Conservation (phyloP, 2,888 invertebrate genomes). For the Drosophila pseudotalamancana region DNA sequence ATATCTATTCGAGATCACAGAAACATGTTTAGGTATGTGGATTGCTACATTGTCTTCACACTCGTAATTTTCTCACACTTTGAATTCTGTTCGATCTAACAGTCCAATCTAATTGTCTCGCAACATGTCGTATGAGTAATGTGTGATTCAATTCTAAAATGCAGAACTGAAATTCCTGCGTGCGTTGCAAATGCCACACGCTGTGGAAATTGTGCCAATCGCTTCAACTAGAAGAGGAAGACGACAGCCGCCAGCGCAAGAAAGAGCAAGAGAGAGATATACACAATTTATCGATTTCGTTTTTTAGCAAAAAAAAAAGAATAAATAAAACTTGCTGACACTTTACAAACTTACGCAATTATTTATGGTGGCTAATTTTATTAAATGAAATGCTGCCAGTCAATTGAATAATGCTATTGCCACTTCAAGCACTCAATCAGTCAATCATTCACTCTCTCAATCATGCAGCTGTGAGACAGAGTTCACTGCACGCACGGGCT, state of each 20-base stretch:
- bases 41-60: too few species aligned
- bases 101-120: slow-evolving; percentile 8
- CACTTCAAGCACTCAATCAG: slow-evolving; percentile 38
- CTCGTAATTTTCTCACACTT: not conserved
- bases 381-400: slow-evolving; percentile 24
- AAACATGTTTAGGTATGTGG: too few species aligned
- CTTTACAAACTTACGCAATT: slow-evolving; percentile 48
- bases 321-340: slow-evolving; percentile 40
- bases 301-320: slow-evolving; percentile 45
- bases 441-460: slow-evolving; percentile 27
- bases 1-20: too few species aligned
- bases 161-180: slow-evolving; percentile 39
- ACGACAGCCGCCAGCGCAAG: not conserved
- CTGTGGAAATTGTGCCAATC: slow-evolving; percentile 42
- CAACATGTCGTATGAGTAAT: slow-evolving; percentile 56
- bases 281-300: slow-evolving; percentile 47
- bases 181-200: slow-evolving; percentile 43
- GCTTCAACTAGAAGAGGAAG: slow-evolving; percentile 1
- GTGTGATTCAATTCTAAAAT: slow-evolving; percentile 30
- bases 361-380: slow-evolving; percentile 43
- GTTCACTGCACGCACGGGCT: slow-evolving; percentile 55
- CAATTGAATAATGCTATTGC: slow-evolving; percentile 31
- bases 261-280: not conserved
- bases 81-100: not conserved
- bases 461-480: slow-evolving; percentile 21